Conservation (phyloP, 2,888 invertebrate species). For the Exocentrus adspersus region DNA sequence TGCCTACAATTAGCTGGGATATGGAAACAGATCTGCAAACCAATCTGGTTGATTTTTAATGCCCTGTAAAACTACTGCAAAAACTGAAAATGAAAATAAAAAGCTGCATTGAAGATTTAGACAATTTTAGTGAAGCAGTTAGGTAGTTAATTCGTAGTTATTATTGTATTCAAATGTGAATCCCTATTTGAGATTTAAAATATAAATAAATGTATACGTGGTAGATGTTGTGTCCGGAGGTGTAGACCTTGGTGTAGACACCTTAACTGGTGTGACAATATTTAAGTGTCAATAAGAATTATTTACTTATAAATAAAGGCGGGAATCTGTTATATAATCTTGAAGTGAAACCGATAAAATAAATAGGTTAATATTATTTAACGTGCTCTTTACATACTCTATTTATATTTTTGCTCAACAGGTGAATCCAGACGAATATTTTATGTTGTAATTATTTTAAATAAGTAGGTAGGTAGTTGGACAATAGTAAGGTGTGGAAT, state of each 20-base stretch:
- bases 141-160: no score
- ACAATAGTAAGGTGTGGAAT: slow-evolving; percentile 14
- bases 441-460: not conserved
- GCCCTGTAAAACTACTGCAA: no score
- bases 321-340: not conserved
- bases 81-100: no score
- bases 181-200: slow-evolving; percentile 1
- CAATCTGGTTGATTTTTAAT: no score
- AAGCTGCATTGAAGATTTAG: no score
- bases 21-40: no score
- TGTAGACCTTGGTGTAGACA: not conserved
- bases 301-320: slow-evolving; percentile 5
- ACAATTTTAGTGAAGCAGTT: no score
- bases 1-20: no score
- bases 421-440: slow-evolving; percentile 6
- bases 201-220: no score
- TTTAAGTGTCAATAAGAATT: not conserved
- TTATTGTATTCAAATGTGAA: slow-evolving; percentile 12
- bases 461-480: slow-evolving; percentile 12
- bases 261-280: slow-evolving; percentile 11
- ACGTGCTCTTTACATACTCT: not conserved
- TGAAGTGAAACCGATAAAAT: not conserved
- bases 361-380: slow-evolving; percentile 1
- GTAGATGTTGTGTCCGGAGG: no score
- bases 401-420: not conserved